A percentile compares a stretch with the other conserved stretches of the same genome.
Conservation (phyloP, 2,888 invertebrate genomes). For the Drosophila mettleri region DNA sequence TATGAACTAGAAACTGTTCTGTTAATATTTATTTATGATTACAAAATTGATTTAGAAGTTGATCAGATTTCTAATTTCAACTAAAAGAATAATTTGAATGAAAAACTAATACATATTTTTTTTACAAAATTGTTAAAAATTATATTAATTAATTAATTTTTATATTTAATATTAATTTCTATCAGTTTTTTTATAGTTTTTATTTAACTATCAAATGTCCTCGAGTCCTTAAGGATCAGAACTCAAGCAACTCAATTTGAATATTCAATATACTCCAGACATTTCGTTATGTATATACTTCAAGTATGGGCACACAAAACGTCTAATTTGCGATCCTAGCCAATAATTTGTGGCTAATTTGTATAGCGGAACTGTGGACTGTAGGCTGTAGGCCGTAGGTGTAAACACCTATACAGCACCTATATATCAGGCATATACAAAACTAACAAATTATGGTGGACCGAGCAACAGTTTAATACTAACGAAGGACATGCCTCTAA, state of each 20-base stretch:
- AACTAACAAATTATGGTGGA: conserved; percentile 34
- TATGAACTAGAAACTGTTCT: neutral
- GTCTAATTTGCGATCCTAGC: conserved; percentile 34
- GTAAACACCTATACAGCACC: conserved; percentile 21
- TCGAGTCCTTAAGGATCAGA: no score
- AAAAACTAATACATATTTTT: no score
- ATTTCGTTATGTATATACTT: neutral
- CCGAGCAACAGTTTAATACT: conserved; percentile 53
- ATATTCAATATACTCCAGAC: neutral
- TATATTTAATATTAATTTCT: no score
- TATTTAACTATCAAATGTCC: neutral
- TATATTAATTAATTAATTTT: no score
- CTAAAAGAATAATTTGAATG: no score
- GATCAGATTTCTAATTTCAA: no score
- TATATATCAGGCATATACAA: conserved; percentile 28
- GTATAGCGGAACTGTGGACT: conserved; percentile 34
- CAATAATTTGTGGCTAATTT: conserved; percentile 33
- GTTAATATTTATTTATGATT: no score
- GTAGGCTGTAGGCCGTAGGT: conserved; percentile 7
- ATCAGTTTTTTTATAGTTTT: neutral
- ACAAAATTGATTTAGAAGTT: no score
- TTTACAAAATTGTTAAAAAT: no score
- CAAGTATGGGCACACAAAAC: conserved; percentile 4
- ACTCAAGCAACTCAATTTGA: neutral
- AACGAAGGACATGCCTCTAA: conserved; percentile 44